Conservation (phyloP, 1,140 invertebrate species). For the Panulirus ornatus region DNA sequence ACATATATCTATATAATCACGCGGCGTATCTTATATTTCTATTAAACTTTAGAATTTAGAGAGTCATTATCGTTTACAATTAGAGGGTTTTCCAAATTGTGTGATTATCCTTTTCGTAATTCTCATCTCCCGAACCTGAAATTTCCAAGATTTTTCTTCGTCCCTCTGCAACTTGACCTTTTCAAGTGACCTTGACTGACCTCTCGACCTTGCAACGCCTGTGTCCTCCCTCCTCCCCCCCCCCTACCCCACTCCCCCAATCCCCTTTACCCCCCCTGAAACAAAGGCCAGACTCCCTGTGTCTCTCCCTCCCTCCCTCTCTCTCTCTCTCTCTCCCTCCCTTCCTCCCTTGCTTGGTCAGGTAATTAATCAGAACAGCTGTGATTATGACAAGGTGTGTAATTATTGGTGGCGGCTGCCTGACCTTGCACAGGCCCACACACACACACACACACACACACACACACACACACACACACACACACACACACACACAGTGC, state of each 20-base stretch:
- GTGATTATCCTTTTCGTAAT: no score
- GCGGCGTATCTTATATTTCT: no score
- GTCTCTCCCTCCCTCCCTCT: neutral
- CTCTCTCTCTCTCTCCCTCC: neutral
- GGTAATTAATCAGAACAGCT: neutral
- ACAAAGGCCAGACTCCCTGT: no score
- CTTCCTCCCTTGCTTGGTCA: neutral
- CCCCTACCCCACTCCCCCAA: neutral
- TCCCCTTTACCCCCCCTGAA: neutral
- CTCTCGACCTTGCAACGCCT: no score
- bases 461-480: neutral
- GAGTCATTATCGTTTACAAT: no score
- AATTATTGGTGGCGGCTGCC: neutral
- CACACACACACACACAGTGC: neutral
- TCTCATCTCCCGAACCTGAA: no score
- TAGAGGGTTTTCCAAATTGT: no score
- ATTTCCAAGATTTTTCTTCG: no score
- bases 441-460: neutral
- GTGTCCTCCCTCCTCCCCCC: neutral
- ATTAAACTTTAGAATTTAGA: no score
- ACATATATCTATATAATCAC: no score
- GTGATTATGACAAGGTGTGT: neutral
- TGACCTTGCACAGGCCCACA: neutral
- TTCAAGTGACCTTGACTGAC: no score
- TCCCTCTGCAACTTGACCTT: no score